These are phyloP conservation scores for Lagopus muta DNA, from an alignment of 2,113 vertebrate species.

Conservation along the genomic window DNA sequence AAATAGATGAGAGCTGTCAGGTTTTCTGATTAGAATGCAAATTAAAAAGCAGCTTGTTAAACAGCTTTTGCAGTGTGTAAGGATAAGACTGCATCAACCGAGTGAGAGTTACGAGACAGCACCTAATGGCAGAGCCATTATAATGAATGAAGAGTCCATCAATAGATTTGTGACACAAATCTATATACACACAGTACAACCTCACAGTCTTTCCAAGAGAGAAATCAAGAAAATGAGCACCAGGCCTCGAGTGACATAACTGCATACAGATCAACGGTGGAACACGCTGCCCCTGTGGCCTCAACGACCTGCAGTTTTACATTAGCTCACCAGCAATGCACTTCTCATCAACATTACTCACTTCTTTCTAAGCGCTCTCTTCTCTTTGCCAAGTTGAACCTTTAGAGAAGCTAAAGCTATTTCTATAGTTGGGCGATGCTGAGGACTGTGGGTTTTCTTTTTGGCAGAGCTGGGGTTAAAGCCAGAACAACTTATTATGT, in stretches of 20 bases:
- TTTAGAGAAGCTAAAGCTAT: neutral
- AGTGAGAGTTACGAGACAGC: neutral
- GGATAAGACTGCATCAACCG: neutral
- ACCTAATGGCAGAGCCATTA: neutral
- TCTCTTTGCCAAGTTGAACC: neutral
- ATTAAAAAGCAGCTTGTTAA: neutral
- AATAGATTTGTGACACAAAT: neutral
- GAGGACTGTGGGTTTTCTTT: neutral
- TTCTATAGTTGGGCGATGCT: neutral
- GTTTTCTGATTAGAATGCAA: neutral
- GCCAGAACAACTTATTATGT: neutral
- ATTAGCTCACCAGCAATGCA: too few relatives aligned
- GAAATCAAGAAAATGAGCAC: neutral
- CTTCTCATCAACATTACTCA: neutral
- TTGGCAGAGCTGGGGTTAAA: neutral
- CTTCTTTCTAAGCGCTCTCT: neutral
- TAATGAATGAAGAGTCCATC: neutral
- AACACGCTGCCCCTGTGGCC: neutral
- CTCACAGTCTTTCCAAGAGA: fast-evolving
- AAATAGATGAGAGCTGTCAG: neutral
- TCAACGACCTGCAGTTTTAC: fast-evolving
- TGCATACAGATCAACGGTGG: fast-evolving
- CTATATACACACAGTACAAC: neutral
- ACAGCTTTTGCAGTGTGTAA: neutral
- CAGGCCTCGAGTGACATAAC: neutral